phyloP scores from a whole-genome alignment of 92 coral and sea anemone species.

The Porites lobata region DNA sequence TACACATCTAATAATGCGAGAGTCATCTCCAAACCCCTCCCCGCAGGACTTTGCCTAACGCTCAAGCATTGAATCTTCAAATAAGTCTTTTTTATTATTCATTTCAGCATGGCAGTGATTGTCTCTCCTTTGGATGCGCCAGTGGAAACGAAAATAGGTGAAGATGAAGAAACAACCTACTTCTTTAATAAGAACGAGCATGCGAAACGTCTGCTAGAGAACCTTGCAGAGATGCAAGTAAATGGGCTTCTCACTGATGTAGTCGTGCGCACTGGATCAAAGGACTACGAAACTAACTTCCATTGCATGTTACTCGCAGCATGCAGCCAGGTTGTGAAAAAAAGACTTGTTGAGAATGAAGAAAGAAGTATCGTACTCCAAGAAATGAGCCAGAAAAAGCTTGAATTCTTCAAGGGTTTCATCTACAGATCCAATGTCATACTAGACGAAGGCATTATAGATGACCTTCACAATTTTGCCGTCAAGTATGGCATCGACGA shows the following conservation, averaged over 20 bases:
- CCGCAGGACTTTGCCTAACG: no score
- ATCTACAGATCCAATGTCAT: conserved; percentile 54
- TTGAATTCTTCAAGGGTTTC: conserved; percentile 54
- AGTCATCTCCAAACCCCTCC: no score
- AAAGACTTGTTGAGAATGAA: not conserved
- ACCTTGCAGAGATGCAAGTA: conserved; percentile 64
- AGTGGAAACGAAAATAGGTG: conserved; percentile 7
- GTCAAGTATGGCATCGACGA: conserved; percentile 31
- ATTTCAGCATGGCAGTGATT: conserved; percentile 34
- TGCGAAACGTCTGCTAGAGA: conserved; percentile 56
- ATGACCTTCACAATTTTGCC: conserved; percentile 58
- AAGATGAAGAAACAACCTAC: conserved; percentile 37
- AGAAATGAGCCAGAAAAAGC: conserved; percentile 28
- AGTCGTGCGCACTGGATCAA: conserved; percentile 25
- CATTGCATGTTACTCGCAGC: conserved; percentile 69
- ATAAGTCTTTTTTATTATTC: not conserved
- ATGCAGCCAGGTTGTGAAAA: conserved; percentile 38
- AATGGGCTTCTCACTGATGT: conserved; percentile 48
- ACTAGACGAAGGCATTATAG: conserved; percentile 34
- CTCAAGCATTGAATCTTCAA: no score
- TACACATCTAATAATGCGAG: no score
- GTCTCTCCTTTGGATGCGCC: conserved; percentile 34
- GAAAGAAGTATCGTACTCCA: conserved; percentile 4
- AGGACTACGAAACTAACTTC: conserved; percentile 20
- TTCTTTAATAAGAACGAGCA: conserved; percentile 58